A percentile compares a stretch with the other conserved stretches of the same genome.
These are phyloP conservation scores for Quadroppia sp. DNA, from an alignment of 2,888 invertebrate genomes.

Conservation along the genomic window DNA sequence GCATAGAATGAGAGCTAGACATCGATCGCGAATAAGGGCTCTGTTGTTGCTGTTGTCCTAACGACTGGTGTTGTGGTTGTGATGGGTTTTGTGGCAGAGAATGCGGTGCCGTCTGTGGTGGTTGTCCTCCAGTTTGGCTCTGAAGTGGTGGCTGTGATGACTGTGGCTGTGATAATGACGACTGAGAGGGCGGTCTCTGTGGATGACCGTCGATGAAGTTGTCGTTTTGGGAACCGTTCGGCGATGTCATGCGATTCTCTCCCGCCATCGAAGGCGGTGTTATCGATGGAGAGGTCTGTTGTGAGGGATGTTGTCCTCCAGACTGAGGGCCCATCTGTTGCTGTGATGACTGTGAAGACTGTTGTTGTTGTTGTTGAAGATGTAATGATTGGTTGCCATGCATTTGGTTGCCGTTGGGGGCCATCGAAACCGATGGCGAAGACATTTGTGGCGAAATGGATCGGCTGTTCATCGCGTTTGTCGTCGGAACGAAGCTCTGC, in stretches of 20 bases:
- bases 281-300: conserved; percentile 59
- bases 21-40: conserved; percentile 1
- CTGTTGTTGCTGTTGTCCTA: conserved; percentile 20
- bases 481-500: conserved; percentile 33
- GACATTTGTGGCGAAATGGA: conserved; percentile 30
- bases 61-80: conserved; percentile 23
- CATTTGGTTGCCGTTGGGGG: neutral
- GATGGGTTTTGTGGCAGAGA: conserved; percentile 43
- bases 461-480: conserved; percentile 5
- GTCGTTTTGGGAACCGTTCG: neutral
- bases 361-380: conserved; percentile 19
- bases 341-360: conserved; percentile 8
- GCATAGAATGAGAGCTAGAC: neutral
- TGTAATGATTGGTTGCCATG: conserved; percentile 8
- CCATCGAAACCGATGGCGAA: conserved; percentile 1
- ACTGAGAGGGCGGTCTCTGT: conserved; percentile 53
- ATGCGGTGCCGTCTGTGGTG: conserved; percentile 9
- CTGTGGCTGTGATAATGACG: conserved; percentile 53
- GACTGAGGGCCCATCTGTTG: conserved; percentile 10
- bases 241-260: conserved; percentile 1
- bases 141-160: conserved; percentile 51
- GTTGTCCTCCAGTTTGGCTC: conserved; percentile 48
- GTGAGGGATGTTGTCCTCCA: conserved; percentile 29
- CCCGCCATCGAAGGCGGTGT: conserved; percentile 48
- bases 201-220: conserved; percentile 52